Base-by-base conservation (phyloP, 2,888 invertebrate species). In the Macrophya annulata region DNA sequence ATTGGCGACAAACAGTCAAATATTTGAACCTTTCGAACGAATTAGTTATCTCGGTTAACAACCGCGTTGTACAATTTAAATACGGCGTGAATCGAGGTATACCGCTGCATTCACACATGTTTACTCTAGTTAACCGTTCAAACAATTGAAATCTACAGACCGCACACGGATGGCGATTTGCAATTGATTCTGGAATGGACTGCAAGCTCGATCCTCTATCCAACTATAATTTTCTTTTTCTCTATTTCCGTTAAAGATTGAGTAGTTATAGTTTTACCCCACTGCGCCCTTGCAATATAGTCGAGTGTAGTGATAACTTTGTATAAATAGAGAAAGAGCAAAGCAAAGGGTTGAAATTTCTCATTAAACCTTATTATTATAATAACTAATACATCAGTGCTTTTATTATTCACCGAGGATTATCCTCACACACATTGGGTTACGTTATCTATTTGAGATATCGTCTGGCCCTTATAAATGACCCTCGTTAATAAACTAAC, bases 81-180 rank as follows among this genome's bases (percentile, higher is more conserved):
- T 81, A 62, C 31, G 21, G 43, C 62, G 45, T 84, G 40, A 37
- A 48, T 45, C 55, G n/a, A 17, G 74, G 74, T 74, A 84, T 55
- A 74, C 76, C 72, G 17, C 62, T 55, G 62, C 76, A 76, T 84
- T 72, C 74, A 45, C 74, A 59, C 40, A 48, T 76, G 74, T 76
- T 74, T 76, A 76, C 74, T 43, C 43, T 76, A 84, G 84, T 74
- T 84, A 84, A 62, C 81, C 62, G 43, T 62, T 40, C 43, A 81
- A 81, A 81, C 81, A 81, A 81, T 81, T 62, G 12, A 59, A 59
- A 81, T 81, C 43, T 59, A 62, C 62, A 10, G 21, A 81, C 77
- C 74, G 17, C 76, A 43, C 37, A 21, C 21, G 40, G 62, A 81
- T 62, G 40, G 62, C 62, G 62, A 81, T 81, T 10, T 43, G 40